Evolutionary conservation across 2,888 invertebrate genomes (phyloP), one percentile per base, ranked within the genome.

Genomic region (Colostygia pectinataria): DNA sequence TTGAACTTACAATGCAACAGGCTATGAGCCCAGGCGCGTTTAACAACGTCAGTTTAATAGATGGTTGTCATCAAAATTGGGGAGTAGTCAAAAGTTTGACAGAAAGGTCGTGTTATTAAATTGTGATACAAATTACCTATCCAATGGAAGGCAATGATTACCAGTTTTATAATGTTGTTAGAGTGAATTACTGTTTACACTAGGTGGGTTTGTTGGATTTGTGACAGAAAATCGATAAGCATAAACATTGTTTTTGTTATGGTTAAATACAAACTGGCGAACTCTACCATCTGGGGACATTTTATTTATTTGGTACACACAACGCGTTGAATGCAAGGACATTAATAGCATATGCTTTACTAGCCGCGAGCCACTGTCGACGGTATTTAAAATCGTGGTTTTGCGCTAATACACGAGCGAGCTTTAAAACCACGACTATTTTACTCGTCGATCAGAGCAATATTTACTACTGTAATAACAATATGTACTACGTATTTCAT

Each of bases 71-170:
- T 48, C 43, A 32, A 55, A 66, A 71, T 73, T 69, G 68, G 73
- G 71, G 74, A 71, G 67, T 59, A 61, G 65, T 65, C 65, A 63
- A 66, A 74, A 80, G 66, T 80, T 79, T 80, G 84, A 80, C 80
- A 78, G 74, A 66, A 67, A 65, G 63, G 71, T 76, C 68, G 74
- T 79, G 76, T 85, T 84, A 88, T 89, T 88, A 88, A 80, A 83
- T 87, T 78, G 77, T 75, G 75, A 78, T 80, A 72, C 72, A 80
- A 83, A 85, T 80, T 76, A 76, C 68, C 76, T 74, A 74, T 66
- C 53, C 62, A 74, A 68, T 77, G 71, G 68, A 65, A 70, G 63
- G 79, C 74, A 71, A 87, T 86, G 82, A 86, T 85, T 86, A 83
- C 68, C 73, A 68, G 73, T 74, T 57, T 55, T 54, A 45, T 55